Conservation (phyloP, 2,113 vertebrate species). For the Chionis minor region DNA sequence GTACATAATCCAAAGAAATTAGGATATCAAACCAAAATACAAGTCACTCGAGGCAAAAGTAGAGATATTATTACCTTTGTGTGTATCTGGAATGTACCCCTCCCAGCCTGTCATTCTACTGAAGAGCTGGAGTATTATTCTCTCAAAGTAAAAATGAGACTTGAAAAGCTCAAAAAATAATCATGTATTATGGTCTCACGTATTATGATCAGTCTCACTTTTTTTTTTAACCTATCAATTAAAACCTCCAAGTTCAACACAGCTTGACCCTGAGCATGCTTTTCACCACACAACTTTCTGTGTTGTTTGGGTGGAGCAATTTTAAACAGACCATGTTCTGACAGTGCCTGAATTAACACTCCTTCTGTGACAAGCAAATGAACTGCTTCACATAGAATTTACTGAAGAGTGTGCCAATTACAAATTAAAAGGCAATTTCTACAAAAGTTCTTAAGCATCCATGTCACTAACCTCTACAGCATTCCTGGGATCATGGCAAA, state of each 20-base stretch:
- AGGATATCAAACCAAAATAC: background rate
- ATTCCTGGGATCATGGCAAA: constrained; percentile 34
- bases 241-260: background rate
- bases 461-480: constrained; percentile 53
- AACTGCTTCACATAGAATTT: background rate
- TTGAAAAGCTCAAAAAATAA: background rate
- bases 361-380: background rate
- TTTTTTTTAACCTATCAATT: background rate
- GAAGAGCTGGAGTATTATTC: background rate
- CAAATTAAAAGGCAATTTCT: constrained; percentile 5
- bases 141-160: background rate
- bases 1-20: background rate
- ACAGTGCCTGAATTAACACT: background rate
- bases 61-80: background rate
- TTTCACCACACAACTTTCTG: background rate
- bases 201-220: background rate
- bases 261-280: background rate
- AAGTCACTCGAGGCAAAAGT: background rate
- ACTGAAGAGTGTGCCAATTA: background rate
- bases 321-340: background rate
- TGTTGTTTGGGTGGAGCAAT: background rate
- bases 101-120: background rate
- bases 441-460: background rate
- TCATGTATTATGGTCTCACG: background rate
- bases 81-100: background rate